Percentiles rank a stretch among this genome's conserved stretches.
Conservation (phyloP, 2,113 vertebrate genomes). For the Ammodytes marinus region DNA sequence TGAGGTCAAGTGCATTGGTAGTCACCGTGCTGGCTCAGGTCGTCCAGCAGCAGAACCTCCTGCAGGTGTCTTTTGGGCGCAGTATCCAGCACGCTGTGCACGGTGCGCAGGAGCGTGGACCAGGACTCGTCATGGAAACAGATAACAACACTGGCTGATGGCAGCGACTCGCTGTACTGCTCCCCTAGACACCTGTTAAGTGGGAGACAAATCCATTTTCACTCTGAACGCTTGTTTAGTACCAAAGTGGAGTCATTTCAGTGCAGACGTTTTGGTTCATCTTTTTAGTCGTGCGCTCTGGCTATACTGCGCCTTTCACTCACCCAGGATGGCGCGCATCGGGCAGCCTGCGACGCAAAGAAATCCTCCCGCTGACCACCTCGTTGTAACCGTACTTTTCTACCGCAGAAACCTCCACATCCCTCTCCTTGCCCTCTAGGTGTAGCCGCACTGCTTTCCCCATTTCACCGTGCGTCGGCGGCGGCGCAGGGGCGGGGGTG, state of each 20-base stretch:
- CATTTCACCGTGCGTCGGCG: slow-evolving; percentile 37
- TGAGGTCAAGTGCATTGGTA: neutral
- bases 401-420: slow-evolving; percentile 53
- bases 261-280: neutral
- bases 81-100: slow-evolving; percentile 90
- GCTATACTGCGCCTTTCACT: slow-evolving; percentile 72
- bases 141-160: slow-evolving; percentile 89
- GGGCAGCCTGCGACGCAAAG: slow-evolving; percentile 84
- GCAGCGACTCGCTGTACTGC: slow-evolving; percentile 81
- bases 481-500: neutral
- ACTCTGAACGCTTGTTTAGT: neutral
- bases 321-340: slow-evolving; percentile 89
- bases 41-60: slow-evolving; percentile 91
- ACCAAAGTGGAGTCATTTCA: neutral
- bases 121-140: slow-evolving; percentile 91
- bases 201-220: neutral
- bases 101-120: slow-evolving; percentile 90
- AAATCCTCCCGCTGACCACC: slow-evolving; percentile 78
- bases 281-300: neutral
- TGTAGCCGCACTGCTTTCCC: slow-evolving; percentile 14
- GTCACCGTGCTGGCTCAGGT: slow-evolving; percentile 89
- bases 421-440: slow-evolving; percentile 41
- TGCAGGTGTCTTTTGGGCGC: slow-evolving; percentile 83
- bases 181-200: slow-evolving; percentile 86
- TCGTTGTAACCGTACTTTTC: slow-evolving; percentile 82